Base-by-base conservation (phyloP, 92 coral and sea anemone species). In the Parazoanthus darwini region DNA sequence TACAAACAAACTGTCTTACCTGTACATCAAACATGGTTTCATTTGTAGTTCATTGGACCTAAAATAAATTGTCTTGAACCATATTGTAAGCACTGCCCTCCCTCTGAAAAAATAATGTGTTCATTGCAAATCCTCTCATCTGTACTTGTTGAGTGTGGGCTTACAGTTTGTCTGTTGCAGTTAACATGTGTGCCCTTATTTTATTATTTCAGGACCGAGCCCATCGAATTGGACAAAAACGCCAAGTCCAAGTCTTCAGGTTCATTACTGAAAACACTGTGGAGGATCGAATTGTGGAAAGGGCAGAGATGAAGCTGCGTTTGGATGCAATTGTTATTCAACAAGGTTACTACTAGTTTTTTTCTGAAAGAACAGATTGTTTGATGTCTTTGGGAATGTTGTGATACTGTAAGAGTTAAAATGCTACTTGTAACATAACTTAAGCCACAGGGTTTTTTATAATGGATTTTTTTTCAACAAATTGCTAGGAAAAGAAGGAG, bases 241-340 rank as follows among this genome's bases (percentile, higher is more conserved):
- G 94, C 50, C 98, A 96, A 50, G 98, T 96, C 7, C 98, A 96
- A 77, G 96, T 96, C 44, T 96, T 96, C 93, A 94, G 98, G 88
- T 96, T 96, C 29, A 96, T 96, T 48, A 96, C 98, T 63, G 98
- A 96, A 65, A 96, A 94, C 82, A 96, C 98, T 29, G 98, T 96
- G 74, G 98, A 96, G 88, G 98, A 96, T 35, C 90, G 98, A 78
- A 96, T 96, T 73, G 98, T 96, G 78, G 98, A 96, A 86, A 93
- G 98, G 82, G 98, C 98, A 56, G 98, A 96, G 88, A 96, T 96
- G 98, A 96, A 96, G 90, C 93, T 96, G 36, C 91, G 98, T 33
- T 92, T 96, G 39, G 98, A 96, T 91, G 98, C 98, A 37, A 94
- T 96, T 6, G 98, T 96, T 87, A 96, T 96, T 78, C 98, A 96